A percentile compares a stretch with the other conserved stretches of the same genome.
These are phyloP conservation scores for Cantharis flavilabris DNA, from an alignment of 2,888 invertebrate species.

Conservation along the genomic window DNA sequence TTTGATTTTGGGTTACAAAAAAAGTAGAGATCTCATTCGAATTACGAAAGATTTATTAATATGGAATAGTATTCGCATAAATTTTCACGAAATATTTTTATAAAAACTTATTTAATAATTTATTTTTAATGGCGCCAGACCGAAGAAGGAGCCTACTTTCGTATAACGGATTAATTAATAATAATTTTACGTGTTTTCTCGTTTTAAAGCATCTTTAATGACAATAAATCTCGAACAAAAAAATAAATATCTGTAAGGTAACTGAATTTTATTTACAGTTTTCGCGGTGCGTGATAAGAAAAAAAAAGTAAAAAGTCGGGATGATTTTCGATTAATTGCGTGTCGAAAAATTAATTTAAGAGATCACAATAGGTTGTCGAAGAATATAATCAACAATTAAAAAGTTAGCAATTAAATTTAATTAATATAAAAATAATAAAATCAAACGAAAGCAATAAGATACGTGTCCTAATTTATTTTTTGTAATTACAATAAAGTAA, in stretches of 20 bases:
- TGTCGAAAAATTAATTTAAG: not conserved
- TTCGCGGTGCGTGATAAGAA: not conserved
- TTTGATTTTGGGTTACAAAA: not conserved
- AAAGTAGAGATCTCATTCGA: not conserved
- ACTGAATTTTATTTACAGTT: not conserved
- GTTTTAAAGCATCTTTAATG: not conserved
- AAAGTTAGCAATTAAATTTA: not conserved
- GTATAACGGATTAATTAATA: not conserved
- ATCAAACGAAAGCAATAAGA: not conserved
- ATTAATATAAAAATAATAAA: constrained; percentile 1
- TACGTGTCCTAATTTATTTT: constrained; percentile 17
- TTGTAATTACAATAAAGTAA: constrained; percentile 12
- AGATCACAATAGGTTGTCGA: not conserved
- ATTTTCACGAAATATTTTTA: not conserved
- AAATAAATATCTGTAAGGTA: not conserved
- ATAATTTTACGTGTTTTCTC: not conserved
- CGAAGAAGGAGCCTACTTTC: not conserved
- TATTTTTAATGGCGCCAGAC: not conserved
- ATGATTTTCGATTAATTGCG: not conserved
- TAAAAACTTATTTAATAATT: not conserved
- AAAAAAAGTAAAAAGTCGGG: not conserved
- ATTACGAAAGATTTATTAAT: not conserved
- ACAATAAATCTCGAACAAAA: not conserved
- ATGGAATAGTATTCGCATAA: not conserved
- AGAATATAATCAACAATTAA: not conserved